These are phyloP conservation scores for Macrosiphum euphorbiae DNA, from an alignment of 2,888 invertebrate genomes.

Conservation along the genomic window DNA sequence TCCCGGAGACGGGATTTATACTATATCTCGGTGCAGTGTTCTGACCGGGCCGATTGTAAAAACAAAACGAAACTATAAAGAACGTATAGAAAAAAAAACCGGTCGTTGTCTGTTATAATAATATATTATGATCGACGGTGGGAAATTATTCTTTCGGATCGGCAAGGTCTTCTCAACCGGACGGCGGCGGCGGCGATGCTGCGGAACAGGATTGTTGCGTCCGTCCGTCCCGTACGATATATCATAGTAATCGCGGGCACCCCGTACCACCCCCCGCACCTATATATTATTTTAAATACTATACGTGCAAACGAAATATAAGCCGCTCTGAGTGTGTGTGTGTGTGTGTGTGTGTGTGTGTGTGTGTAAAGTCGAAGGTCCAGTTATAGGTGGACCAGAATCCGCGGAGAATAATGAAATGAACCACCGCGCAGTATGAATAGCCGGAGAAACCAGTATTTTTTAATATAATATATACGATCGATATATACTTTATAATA, in stretches of 20 bases:
- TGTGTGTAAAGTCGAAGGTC: constrained; percentile 14
- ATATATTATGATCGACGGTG: constrained; percentile 9
- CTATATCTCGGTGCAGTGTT: not conserved
- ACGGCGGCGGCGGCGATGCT: not conserved
- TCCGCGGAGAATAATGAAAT: constrained; percentile 10
- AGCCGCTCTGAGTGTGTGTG: not conserved
- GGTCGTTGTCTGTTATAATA: not conserved
- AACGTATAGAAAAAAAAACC: not conserved
- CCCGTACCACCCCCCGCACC: no score
- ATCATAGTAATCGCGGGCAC: not conserved
- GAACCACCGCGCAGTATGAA: not conserved
- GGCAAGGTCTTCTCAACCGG: constrained; percentile 11
- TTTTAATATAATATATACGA: not conserved
- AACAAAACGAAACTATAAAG: not conserved
- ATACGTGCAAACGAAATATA: not conserved
- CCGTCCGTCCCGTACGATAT: not conserved
- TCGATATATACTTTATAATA: not conserved
- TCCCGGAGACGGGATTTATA: not conserved
- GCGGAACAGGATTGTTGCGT: constrained; percentile 26
- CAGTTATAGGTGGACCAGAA: constrained; percentile 19
- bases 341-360: not conserved
- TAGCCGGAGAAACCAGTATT: constrained; percentile 35
- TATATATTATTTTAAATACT: not conserved
- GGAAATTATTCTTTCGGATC: constrained; percentile 27
- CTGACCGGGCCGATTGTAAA: not conserved